These are phyloP conservation scores for Aethina tumida DNA, from an alignment of 1,140 invertebrate species.

Conservation along the genomic window DNA sequence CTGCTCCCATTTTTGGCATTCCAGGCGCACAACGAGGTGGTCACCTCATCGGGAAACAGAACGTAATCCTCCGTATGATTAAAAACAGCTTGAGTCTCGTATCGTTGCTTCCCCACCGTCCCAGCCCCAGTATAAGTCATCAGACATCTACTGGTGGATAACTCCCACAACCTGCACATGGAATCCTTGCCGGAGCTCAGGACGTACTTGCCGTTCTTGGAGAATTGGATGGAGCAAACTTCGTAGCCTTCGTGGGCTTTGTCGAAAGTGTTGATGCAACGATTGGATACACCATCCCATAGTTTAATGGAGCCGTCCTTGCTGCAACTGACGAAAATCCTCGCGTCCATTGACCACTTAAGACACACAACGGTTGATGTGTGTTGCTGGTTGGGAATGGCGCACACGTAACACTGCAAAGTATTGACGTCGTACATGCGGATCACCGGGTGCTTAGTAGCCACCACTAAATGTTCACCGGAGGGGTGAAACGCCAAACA, in stretches of 20 bases:
- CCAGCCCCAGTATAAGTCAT: constrained; percentile 95
- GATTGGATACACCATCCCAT: constrained; percentile 92
- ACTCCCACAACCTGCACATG: constrained; percentile 94
- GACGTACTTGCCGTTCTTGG: constrained; percentile 96
- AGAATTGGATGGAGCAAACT: constrained; percentile 90
- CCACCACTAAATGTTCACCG: constrained; percentile 89
- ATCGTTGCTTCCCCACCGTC: constrained; percentile 85
- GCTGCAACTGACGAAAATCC: constrained; percentile 82
- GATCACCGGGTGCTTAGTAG: constrained; percentile 84
- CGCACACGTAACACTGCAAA: constrained; percentile 89
- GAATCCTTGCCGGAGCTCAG: constrained; percentile 94
- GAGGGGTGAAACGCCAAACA: constrained; percentile 90
- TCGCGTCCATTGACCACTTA: constrained; percentile 65
- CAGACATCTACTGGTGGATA: constrained; percentile 90
- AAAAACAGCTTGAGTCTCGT: constrained; percentile 89
- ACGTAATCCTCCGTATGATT: constrained; percentile 99
- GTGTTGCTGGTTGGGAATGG: constrained; percentile 87
- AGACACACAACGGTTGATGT: constrained; percentile 63
- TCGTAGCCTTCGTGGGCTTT: constrained; percentile 91
- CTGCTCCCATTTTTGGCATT: constrained; percentile 92
- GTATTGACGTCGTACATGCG: constrained; percentile 93
- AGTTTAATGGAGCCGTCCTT: constrained; percentile 93
- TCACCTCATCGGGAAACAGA: constrained; percentile 96
- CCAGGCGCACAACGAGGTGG: constrained; percentile 97
- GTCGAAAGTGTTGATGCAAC: constrained; percentile 85